Percentiles rank a stretch among this genome's conserved stretches.
Evolutionary conservation across 2,888 invertebrate species (phyloP).

Genomic region (Microplitis manilae): DNA sequence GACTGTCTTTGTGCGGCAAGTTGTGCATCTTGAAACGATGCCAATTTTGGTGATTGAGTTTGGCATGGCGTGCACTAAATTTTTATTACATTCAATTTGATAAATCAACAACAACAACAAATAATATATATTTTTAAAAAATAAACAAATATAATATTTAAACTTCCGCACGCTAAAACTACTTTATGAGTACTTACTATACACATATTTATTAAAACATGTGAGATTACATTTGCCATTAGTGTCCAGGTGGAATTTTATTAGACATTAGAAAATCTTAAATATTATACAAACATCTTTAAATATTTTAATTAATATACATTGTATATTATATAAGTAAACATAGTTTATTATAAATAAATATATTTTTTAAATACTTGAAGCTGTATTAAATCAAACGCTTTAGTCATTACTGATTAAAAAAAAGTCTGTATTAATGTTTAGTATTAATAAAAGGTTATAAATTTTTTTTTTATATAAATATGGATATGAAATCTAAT

Average conservation of each 20-base stretch:
- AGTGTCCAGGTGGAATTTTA: neutral
- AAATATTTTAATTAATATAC: neutral
- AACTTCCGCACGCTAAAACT: neutral
- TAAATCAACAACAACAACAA: constrained; percentile 1
- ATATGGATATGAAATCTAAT: too few relatives aligned
- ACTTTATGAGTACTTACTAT: neutral
- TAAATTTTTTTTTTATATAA: constrained; percentile 1
- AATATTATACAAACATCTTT: neutral
- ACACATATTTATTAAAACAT: neutral
- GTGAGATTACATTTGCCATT: neutral
- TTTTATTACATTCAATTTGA: constrained; percentile 5
- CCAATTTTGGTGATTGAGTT: constrained; percentile 43
- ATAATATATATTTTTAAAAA: neutral
- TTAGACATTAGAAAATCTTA: neutral
- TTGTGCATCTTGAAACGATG: constrained; percentile 65
- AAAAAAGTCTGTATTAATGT: neutral
- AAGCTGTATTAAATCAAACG: neutral
- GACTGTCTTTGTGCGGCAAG: constrained; percentile 47
- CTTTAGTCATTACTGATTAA: neutral
- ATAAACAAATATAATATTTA: neutral
- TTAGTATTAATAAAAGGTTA: neutral
- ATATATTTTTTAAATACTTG: neutral
- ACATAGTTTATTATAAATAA: neutral
- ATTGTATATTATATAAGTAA: neutral
- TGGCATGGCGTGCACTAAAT: constrained; percentile 30